Percentiles rank a stretch among this genome's conserved stretches.
phyloP scores from a whole-genome alignment of 2,797 vertebrate genomes.

The Dendrocincla fuliginosa region DNA sequence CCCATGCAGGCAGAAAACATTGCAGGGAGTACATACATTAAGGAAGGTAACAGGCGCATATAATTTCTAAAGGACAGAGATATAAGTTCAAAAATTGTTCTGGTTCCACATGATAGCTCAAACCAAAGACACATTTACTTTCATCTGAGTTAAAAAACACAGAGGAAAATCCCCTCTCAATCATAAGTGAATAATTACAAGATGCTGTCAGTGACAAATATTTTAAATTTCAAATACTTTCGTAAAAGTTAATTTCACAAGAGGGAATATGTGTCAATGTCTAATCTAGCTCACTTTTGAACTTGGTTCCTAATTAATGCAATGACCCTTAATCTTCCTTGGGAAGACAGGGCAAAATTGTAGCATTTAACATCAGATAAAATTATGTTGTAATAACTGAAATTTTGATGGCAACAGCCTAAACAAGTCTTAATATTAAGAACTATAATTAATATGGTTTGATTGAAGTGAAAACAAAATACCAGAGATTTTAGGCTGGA shows the following conservation, averaged over 20 bases:
- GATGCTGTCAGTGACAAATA: constrained; percentile 13
- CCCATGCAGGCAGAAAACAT: background rate
- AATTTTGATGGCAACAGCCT: background rate
- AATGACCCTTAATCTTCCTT: background rate
- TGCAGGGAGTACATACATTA: background rate
- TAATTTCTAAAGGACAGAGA: background rate
- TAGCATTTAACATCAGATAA: background rate
- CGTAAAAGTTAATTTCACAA: constrained; percentile 8
- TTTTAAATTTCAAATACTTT: constrained; percentile 18
- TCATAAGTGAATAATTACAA: constrained; percentile 28
- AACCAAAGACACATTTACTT: constrained; percentile 23
- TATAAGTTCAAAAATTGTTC: background rate
- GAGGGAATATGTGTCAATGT: background rate
- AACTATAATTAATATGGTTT: background rate
- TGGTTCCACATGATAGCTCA: background rate
- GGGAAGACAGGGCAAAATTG: background rate
- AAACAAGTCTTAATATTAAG: background rate
- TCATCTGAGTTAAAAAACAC: constrained; percentile 57
- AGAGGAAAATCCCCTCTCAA: constrained; percentile 47
- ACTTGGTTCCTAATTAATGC: background rate
- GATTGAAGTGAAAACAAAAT: background rate
- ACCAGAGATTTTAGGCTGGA: background rate
- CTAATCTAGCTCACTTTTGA: constrained; percentile 2
- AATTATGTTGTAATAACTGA: background rate
- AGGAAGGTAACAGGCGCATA: background rate